Conservation (phyloP, 1,140 invertebrate species). For the Panagrolaimus sp. region DNA sequence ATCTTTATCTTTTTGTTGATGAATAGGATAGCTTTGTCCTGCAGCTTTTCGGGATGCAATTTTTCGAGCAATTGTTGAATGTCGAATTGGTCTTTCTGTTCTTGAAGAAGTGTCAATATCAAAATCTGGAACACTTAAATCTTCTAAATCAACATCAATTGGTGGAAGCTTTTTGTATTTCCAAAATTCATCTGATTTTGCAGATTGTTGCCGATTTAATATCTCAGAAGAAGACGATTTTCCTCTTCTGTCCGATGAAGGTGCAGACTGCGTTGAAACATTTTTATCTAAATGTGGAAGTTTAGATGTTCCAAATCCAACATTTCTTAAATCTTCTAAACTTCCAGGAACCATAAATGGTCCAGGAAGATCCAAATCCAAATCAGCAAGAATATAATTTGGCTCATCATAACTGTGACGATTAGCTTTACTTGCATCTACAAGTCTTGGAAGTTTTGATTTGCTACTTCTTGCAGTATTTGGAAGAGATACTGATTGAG, state of each 20-base stretch:
- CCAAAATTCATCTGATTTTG: neutral
- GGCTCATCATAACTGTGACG: neutral
- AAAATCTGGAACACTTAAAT: neutral
- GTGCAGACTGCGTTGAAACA: neutral
- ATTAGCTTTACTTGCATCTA: neutral
- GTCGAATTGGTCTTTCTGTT: neutral
- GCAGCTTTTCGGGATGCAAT: conserved; percentile 10
- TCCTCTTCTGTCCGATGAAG: neutral
- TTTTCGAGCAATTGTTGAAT: conserved; percentile 8
- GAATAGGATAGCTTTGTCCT: neutral
- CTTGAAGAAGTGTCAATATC: neutral
- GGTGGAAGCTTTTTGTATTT: neutral
- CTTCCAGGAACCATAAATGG: conserved; percentile 8
- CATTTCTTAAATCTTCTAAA: neutral
- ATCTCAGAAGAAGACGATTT: neutral
- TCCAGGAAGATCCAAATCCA: conserved; percentile 2
- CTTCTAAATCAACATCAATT: neutral
- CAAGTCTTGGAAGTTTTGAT: neutral
- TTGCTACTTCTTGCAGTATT: neutral
- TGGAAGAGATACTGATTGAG: neutral
- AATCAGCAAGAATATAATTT: neutral
- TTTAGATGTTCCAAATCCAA: neutral
- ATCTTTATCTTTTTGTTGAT: neutral
- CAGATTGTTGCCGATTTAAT: neutral
- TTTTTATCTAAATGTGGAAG: neutral